phyloP scores from a whole-genome alignment of 2,797 vertebrate species.

The Sebastes hopkinsi region DNA sequence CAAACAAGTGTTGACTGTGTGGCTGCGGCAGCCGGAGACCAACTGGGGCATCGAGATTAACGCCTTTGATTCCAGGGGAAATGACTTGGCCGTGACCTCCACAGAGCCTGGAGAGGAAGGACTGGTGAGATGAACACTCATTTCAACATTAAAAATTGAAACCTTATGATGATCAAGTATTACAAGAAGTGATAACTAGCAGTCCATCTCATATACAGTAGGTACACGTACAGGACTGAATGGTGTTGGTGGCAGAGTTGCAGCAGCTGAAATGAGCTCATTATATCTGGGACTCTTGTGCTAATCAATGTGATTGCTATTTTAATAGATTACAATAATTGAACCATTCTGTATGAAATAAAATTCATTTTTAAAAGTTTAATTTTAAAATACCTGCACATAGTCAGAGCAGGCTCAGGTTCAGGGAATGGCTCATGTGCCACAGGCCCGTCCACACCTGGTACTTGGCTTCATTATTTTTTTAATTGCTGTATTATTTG shows the following conservation, averaged over 20 bases:
- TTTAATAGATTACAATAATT: not conserved
- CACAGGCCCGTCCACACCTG: too few relatives aligned
- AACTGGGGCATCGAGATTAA: conserved; percentile 99
- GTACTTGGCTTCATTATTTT: too few relatives aligned
- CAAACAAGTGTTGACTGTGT: conserved; percentile 95
- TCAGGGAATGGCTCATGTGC: too few relatives aligned
- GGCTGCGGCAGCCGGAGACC: conserved; percentile 98
- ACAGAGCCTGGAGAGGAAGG: conserved; percentile 91
- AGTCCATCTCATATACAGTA: not conserved
- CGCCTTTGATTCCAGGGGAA: conserved; percentile 91
- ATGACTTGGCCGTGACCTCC: conserved; percentile 92
- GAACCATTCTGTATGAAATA: not conserved
- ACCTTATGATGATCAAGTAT: not conserved
- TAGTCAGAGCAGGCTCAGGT: too few relatives aligned
- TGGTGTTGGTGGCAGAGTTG: not conserved
- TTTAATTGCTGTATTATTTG: too few relatives aligned
- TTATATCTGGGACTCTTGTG: not conserved
- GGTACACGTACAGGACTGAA: not conserved
- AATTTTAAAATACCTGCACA: too few relatives aligned
- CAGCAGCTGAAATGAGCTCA: not conserved
- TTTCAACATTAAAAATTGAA: not conserved
- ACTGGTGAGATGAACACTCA: conserved; percentile 86
- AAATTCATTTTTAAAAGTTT: not conserved
- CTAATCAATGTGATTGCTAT: not conserved
- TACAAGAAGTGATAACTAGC: not conserved